These are phyloP conservation scores for Embidobia sp. DNA, from an alignment of 2,888 invertebrate genomes.

Conservation along the genomic window DNA sequence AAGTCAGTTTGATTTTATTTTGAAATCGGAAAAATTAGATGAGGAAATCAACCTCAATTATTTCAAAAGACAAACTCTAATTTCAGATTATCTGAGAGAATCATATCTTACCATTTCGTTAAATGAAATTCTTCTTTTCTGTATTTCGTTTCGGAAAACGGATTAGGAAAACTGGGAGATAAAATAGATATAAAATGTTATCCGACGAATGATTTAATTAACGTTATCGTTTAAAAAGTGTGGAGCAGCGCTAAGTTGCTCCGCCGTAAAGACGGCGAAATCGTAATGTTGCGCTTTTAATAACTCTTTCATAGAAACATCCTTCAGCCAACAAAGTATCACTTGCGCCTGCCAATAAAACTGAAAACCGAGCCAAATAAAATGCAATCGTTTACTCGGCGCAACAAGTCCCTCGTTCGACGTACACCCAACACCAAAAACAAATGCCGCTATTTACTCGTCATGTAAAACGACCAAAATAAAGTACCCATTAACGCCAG, in stretches of 20 bases:
- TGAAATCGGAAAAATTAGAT: constrained; percentile 17
- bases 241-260: no score
- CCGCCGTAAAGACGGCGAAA: no score
- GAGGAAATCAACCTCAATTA: no score
- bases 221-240: no score
- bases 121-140: no score
- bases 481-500: constrained; percentile 50
- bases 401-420: constrained; percentile 42
- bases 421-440: constrained; percentile 54
- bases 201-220: no score
- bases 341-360: constrained; percentile 50
- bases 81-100: no score
- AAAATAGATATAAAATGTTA: no score
- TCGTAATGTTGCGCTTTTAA: constrained; percentile 27
- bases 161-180: no score
- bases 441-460: constrained; percentile 57
- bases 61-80: no score
- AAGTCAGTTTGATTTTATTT: constrained; percentile 5
- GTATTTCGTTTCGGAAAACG: no score
- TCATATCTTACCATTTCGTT: no score
- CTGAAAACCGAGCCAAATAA: constrained; percentile 49
- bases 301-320: constrained; percentile 42
- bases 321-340: constrained; percentile 33
- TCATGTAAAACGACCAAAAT: constrained; percentile 61
- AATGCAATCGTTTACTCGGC: constrained; percentile 46